phyloP scores from a whole-genome alignment of 2,888 invertebrate genomes.

The Ramazzottius varieornatus region DNA sequence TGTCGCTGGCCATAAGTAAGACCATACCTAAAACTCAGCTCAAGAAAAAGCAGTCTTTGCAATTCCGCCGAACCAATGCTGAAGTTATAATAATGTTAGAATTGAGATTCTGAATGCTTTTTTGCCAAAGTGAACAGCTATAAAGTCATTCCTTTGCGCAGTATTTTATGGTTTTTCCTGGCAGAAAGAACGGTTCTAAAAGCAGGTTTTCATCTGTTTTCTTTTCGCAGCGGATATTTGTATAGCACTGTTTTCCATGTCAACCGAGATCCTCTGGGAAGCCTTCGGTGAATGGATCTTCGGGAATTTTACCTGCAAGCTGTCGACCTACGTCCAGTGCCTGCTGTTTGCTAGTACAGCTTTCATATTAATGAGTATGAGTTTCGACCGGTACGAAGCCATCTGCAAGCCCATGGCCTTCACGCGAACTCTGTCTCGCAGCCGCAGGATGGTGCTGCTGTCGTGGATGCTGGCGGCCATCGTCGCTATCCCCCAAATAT shows the following conservation, averaged over 20 bases:
- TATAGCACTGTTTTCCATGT: not conserved
- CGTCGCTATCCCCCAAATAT: slow-evolving; percentile 22
- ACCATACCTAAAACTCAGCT: too few relatives aligned
- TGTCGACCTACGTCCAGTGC: slow-evolving; percentile 22
- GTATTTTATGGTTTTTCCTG: too few relatives aligned
- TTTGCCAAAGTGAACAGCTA: too few relatives aligned
- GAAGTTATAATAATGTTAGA: too few relatives aligned
- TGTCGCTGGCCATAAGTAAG: not conserved
- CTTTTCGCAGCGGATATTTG: not conserved
- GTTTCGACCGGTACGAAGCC: slow-evolving; percentile 23
- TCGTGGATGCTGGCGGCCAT: slow-evolving; percentile 23
- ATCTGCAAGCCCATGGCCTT: slow-evolving; percentile 16
- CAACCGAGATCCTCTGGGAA: slow-evolving; percentile 6
- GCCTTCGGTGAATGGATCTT: slow-evolving; percentile 25
- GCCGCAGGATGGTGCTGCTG: slow-evolving; percentile 19
- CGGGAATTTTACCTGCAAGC: slow-evolving; percentile 21
- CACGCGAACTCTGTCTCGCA: slow-evolving; percentile 13
- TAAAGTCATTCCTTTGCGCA: too few relatives aligned
- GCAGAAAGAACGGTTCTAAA: not conserved
- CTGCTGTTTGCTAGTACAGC: slow-evolving; percentile 24
- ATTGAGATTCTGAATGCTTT: too few relatives aligned
- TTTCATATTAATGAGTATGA: slow-evolving; percentile 25
- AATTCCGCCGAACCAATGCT: too few relatives aligned
- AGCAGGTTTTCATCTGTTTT: not conserved
- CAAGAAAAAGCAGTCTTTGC: too few relatives aligned